Evolutionary conservation across 2,113 vertebrate species (phyloP).

Genomic region (Psilopogon haemacephalus): DNA sequence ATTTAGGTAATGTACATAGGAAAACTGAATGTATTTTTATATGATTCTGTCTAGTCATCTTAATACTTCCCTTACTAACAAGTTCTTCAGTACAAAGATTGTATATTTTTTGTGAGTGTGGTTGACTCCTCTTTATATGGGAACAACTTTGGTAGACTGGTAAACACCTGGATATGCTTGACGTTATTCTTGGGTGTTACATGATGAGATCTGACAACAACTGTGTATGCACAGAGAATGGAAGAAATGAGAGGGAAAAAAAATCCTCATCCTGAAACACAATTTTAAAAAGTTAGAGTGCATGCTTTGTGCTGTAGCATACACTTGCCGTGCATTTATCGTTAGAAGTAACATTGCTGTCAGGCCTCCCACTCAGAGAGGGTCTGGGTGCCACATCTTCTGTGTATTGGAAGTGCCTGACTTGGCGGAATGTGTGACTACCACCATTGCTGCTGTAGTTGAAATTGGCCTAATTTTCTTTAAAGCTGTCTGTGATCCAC

Average conservation of each 20-base stretch:
- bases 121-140: not conserved
- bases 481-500: constrained; percentile 13
- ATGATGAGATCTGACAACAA: not conserved
- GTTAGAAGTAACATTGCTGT: not conserved
- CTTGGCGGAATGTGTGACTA: not conserved
- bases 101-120: not conserved
- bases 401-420: not conserved
- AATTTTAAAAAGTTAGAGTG: not conserved
- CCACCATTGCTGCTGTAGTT: not conserved
- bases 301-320: not conserved
- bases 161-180: not conserved
- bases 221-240: not conserved
- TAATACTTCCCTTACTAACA: not conserved
- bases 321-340: not conserved
- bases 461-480: constrained; percentile 42
- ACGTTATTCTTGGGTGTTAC: not conserved
- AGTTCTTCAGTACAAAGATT: not conserved
- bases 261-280: not conserved
- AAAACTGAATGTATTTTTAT: not conserved
- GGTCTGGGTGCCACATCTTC: not conserved
- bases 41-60: not conserved
- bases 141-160: not conserved
- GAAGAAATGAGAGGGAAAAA: not conserved
- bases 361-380: not conserved
- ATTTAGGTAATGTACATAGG: not conserved